Evolutionary conservation across 2,113 vertebrate genomes (phyloP).

Genomic region (Xyrauchen texanus): DNA sequence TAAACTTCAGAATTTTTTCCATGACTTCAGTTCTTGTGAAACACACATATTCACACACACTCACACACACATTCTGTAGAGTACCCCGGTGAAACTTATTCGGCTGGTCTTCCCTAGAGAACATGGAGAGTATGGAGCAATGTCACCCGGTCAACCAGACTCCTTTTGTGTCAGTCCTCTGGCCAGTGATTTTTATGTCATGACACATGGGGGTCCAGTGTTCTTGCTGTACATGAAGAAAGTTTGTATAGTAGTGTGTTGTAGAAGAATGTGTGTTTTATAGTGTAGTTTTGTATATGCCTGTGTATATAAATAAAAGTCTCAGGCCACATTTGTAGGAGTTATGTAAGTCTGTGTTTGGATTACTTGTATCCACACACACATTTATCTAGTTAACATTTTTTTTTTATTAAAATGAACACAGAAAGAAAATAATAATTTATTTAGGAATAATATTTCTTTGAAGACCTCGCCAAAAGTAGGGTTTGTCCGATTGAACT

Average conservation of each 20-base stretch:
- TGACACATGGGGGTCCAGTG: neutral
- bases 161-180: slow-evolving; percentile 27
- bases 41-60: slow-evolving; percentile 38
- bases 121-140: slow-evolving; percentile 29
- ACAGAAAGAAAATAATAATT: no score
- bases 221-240: neutral
- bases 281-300: neutral
- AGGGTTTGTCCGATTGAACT: no score
- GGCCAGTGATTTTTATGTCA: neutral
- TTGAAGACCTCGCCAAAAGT: no score
- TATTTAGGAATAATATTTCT: no score
- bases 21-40: slow-evolving; percentile 63
- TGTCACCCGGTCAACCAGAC: slow-evolving; percentile 43
- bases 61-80: slow-evolving; percentile 4
- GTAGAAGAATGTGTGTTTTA: neutral
- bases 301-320: neutral
- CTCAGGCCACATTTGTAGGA: no score
- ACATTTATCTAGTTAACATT: no score
- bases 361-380: no score
- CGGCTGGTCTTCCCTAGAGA: slow-evolving; percentile 33
- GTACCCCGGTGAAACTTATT: slow-evolving; percentile 45
- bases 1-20: slow-evolving; percentile 67
- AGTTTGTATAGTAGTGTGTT: neutral
- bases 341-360: neutral
- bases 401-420: no score